Conservation (phyloP, 2,888 invertebrate species). For the Anthophora plumipes region DNA sequence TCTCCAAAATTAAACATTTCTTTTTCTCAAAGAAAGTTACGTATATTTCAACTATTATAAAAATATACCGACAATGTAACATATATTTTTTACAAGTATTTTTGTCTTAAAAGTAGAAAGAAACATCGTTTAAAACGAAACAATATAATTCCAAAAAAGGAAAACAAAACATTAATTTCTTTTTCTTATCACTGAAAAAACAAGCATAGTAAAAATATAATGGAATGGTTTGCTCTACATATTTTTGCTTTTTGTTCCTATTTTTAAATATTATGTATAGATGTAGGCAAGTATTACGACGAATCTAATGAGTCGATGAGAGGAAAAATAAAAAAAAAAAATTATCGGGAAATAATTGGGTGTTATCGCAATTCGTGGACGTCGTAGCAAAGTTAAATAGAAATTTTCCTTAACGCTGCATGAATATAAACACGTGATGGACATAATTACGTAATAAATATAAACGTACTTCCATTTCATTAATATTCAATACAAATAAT, state of each 20-base stretch:
- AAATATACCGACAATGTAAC: conserved; percentile 50
- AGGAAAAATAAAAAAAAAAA: conserved; percentile 14
- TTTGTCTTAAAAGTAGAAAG: conserved; percentile 42
- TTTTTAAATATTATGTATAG: conserved; percentile 12
- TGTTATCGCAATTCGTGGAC: conserved; percentile 35
- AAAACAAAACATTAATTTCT: conserved; percentile 25
- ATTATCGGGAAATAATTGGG: conserved; percentile 3
- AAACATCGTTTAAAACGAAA: conserved; percentile 34
- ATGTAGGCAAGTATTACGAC: conserved; percentile 44
- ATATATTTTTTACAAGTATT: conserved; percentile 43
- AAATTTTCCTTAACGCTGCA: conserved; percentile 8
- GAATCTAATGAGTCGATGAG: conserved; percentile 29
- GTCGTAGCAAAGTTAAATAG: neutral
- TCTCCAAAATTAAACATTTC: conserved; percentile 21
- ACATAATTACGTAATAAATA: conserved; percentile 54
- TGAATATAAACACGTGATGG: conserved; percentile 36
- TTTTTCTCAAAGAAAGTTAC: conserved; percentile 29
- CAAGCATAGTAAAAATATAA: conserved; percentile 54
- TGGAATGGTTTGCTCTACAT: conserved; percentile 69
- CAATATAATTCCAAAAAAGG: conserved; percentile 33
- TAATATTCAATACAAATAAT: conserved; percentile 30
- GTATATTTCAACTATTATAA: conserved; percentile 42
- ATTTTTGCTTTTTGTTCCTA: conserved; percentile 39
- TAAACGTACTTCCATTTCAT: conserved; percentile 25
- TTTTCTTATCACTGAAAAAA: conserved; percentile 32